Base-by-base conservation (phyloP, 2,113 vertebrate genomes). In the Echinops telfairi region DNA sequence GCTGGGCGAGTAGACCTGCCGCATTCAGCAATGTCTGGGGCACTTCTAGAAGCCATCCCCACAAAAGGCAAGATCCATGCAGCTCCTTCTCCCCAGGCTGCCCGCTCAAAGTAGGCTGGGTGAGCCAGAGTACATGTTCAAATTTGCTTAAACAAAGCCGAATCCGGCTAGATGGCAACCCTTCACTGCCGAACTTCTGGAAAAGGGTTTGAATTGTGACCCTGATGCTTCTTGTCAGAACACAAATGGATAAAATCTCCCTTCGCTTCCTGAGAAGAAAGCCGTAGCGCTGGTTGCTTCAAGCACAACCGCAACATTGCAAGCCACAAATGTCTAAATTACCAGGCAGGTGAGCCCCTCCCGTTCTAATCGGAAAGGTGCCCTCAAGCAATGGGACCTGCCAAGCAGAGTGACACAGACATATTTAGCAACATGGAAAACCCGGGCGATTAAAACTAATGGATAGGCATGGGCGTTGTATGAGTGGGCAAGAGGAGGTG, bases 321-420 rank as follows among this genome's bases (percentile, higher is more conserved):
- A 83, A 95, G 29, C 92, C 71, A 86, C 22, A 22, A 82, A 90
- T 1, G 33, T 86, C 88, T 92, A 91, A 93, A 92, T 73, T 81
- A 66, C 91, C 43, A 36, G 62, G 66, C 88, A 71, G 94, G 62
- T 90, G 43, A 97, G 88, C 84, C 92, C 47, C 14, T 82, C 89
- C 84, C 66, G 75, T 89, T 91, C 81, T 88, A 10, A 68, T 89
- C 64, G 20, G 76, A 81, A 92, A 68, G 6, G 2, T 76, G 53
- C 71, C 94, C 88, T 11, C 43, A 29, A 89, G 94, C 31, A 7
- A 73, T 16, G 47, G 71, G 82, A 66, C 75, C n/a, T 1, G 29
- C 73, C 76, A 29, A 95, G 23, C 70, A 73, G 40, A 83, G 31
- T 78, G 33, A 15, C 88, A 4, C 53, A 68, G 58, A 68, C 43